These are phyloP conservation scores for Ellobium chinense DNA, from an alignment of 2,888 invertebrate genomes.

Conservation along the genomic window DNA sequence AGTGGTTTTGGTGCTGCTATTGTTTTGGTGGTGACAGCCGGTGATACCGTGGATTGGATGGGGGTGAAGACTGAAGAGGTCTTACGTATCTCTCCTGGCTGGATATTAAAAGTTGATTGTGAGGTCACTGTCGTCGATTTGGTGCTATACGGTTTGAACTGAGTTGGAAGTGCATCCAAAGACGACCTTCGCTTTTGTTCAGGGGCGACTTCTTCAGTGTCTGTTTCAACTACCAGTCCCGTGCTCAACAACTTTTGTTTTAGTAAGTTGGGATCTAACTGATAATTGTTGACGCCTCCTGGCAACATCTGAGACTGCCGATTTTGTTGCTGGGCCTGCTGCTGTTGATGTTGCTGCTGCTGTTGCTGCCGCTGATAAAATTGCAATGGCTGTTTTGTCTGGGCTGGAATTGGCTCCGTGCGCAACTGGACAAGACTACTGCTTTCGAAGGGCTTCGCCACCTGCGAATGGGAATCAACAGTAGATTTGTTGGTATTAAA, in stretches of 20 bases:
- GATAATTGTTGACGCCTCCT: constrained; percentile 58
- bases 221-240: constrained; percentile 63
- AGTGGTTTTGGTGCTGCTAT: neutral
- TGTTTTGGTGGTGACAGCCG: neutral
- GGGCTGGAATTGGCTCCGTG: constrained; percentile 45
- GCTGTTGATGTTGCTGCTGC: constrained; percentile 1
- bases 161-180: neutral
- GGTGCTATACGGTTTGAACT: neutral
- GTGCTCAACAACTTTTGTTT: constrained; percentile 69
- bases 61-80: neutral
- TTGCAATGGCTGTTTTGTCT: constrained; percentile 53
- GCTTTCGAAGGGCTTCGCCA: neutral
- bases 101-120: neutral
- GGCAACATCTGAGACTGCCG: constrained; percentile 34
- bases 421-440: neutral
- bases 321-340: constrained; percentile 10
- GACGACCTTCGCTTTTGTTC: constrained; percentile 10
- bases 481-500: constrained; percentile 32
- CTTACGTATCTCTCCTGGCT: neutral
- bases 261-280: constrained; percentile 68
- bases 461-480: neutral
- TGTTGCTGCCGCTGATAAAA: constrained; percentile 42
- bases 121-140: neutral
- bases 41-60: neutral
- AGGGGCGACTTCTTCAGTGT: constrained; percentile 30